Evolutionary conservation across 1,140 invertebrate genomes (phyloP).

Genomic region (Linepithema humile): DNA sequence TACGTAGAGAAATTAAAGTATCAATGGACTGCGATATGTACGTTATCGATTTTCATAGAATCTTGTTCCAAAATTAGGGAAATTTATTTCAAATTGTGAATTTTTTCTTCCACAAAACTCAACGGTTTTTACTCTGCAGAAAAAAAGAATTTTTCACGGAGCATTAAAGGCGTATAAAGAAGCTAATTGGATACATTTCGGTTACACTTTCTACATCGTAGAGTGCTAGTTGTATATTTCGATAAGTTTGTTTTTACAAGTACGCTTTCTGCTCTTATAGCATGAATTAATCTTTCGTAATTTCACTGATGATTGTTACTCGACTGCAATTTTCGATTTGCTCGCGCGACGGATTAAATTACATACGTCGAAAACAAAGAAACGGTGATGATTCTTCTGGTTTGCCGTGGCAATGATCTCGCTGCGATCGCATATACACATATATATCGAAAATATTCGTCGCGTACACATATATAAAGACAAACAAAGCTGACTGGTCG

Average conservation of each 20-base stretch:
- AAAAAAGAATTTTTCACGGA: background rate
- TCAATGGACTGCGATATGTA: background rate
- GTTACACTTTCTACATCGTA: constrained; percentile 51
- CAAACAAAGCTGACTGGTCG: background rate
- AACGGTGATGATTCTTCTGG: background rate
- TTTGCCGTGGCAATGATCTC: background rate
- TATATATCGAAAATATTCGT: constrained; percentile 18
- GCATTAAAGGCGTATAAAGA: background rate
- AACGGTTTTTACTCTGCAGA: background rate
- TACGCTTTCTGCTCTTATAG: constrained; percentile 27
- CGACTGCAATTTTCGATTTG: background rate
- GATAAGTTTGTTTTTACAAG: constrained; percentile 13
- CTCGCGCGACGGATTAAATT: background rate
- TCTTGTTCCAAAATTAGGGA: background rate
- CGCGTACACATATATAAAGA: background rate
- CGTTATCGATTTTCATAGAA: background rate
- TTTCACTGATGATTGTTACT: background rate
- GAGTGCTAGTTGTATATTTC: background rate
- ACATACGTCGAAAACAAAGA: background rate
- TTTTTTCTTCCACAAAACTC: background rate
- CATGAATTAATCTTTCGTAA: background rate
- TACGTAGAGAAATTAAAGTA: background rate
- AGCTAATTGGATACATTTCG: constrained; percentile 8
- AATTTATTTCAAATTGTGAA: background rate
- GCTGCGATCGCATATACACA: background rate